These are phyloP conservation scores for Labeo catla DNA, from an alignment of 2,113 vertebrate species.

Conservation along the genomic window DNA sequence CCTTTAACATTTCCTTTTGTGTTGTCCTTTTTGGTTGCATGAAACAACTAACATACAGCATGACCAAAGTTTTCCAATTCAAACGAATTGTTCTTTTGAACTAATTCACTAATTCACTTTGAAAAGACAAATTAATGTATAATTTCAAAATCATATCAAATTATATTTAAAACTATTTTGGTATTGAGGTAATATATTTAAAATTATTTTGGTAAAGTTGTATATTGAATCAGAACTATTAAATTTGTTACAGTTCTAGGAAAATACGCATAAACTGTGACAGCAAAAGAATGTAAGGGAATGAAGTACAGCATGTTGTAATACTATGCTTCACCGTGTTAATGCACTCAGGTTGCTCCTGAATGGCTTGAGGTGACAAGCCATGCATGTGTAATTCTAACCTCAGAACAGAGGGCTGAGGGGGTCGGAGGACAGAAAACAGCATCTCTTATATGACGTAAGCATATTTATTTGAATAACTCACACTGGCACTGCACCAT, in stretches of 20 bases:
- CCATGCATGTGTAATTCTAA: background rate
- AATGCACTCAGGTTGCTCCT: background rate
- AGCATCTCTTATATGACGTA: background rate
- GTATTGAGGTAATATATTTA: too few relatives aligned
- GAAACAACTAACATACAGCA: background rate
- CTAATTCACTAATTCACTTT: too few relatives aligned
- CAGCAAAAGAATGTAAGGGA: slow-evolving; percentile 1
- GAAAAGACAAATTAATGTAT: too few relatives aligned
- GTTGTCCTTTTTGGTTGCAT: background rate
- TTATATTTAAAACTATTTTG: too few relatives aligned
- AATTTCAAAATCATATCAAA: too few relatives aligned
- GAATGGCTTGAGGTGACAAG: background rate
- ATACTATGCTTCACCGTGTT: background rate
- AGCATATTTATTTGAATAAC: background rate
- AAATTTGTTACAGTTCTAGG: background rate
- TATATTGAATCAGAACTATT: background rate
- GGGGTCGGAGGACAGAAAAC: background rate
- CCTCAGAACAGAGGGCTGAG: background rate
- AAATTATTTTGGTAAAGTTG: too few relatives aligned
- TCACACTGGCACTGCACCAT: background rate
- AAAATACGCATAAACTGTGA: background rate
- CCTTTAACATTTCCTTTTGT: background rate
- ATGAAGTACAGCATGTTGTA: background rate
- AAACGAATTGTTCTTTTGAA: background rate
- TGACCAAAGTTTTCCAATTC: background rate